Conservation (phyloP, 2,888 invertebrate species). For the Tenodera sinensis region DNA sequence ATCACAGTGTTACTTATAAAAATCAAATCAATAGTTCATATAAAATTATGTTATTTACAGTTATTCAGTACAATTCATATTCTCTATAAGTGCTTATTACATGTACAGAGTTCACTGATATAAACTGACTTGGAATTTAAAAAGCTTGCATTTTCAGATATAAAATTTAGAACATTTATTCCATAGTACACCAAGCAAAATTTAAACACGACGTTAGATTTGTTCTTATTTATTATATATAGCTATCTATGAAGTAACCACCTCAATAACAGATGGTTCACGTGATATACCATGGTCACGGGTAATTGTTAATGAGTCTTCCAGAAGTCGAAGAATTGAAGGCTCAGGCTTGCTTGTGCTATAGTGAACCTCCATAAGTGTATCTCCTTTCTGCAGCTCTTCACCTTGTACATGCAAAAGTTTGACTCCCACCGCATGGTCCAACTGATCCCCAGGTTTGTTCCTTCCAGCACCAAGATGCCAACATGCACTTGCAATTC, state of each 20-base stretch:
- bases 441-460: slow-evolving; percentile 42
- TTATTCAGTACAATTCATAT: background rate
- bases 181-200: background rate
- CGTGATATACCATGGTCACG: background rate
- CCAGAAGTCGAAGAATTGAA: background rate
- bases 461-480: slow-evolving; percentile 48
- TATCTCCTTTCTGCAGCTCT: slow-evolving; percentile 37
- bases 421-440: slow-evolving; percentile 47
- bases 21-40: too few relatives aligned
- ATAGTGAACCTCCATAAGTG: slow-evolving; percentile 43
- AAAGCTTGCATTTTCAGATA: background rate
- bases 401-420: slow-evolving; percentile 40
- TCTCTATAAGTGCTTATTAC: background rate
- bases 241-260: background rate
- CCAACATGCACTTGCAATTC: slow-evolving; percentile 43
- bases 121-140: background rate
- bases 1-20: too few relatives aligned
- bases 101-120: background rate
- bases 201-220: background rate
- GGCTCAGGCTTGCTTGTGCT: background rate
- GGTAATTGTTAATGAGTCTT: background rate
- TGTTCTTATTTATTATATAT: background rate
- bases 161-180: background rate
- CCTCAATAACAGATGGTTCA: background rate
- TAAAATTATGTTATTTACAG: too few relatives aligned